These are phyloP conservation scores for Acrocephalus scirpaceus DNA, from an alignment of 2,797 vertebrate genomes.

Conservation along the genomic window DNA sequence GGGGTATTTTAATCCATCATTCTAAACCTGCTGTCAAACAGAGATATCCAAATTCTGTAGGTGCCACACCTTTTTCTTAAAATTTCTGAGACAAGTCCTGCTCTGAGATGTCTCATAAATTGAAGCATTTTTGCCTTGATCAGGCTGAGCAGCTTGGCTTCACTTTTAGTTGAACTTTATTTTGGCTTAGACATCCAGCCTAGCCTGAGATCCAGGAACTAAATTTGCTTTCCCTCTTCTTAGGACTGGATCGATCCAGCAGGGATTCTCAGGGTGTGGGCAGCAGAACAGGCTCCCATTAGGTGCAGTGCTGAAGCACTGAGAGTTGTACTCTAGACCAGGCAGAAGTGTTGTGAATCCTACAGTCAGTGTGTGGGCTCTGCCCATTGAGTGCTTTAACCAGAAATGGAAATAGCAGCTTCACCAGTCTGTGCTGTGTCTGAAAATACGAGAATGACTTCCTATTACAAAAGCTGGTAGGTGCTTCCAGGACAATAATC, in stretches of 20 bases:
- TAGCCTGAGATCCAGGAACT: conserved; percentile 43
- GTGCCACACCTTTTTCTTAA: conserved; percentile 10
- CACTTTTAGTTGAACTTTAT: conserved; percentile 62
- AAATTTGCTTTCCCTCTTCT: conserved; percentile 33
- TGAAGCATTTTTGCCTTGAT: background rate
- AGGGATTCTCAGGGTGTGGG: background rate
- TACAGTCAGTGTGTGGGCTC: background rate
- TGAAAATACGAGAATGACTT: background rate
- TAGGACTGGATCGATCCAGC: background rate
- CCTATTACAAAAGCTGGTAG: background rate
- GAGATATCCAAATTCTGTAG: background rate
- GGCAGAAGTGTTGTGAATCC: background rate
- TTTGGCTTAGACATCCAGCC: conserved; percentile 55
- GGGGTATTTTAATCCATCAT: background rate
- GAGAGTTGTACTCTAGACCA: background rate
- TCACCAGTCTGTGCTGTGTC: background rate
- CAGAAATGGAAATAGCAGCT: conserved; percentile 34
- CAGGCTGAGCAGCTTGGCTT: conserved; percentile 18
- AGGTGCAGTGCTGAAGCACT: background rate
- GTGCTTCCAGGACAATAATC: background rate
- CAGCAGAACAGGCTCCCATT: background rate
- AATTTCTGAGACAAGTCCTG: background rate
- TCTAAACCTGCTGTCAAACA: background rate
- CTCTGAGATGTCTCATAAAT: background rate
- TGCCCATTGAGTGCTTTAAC: background rate